Conservation (phyloP, 2,888 invertebrate genomes). For the Drosophila peninsularis region DNA sequence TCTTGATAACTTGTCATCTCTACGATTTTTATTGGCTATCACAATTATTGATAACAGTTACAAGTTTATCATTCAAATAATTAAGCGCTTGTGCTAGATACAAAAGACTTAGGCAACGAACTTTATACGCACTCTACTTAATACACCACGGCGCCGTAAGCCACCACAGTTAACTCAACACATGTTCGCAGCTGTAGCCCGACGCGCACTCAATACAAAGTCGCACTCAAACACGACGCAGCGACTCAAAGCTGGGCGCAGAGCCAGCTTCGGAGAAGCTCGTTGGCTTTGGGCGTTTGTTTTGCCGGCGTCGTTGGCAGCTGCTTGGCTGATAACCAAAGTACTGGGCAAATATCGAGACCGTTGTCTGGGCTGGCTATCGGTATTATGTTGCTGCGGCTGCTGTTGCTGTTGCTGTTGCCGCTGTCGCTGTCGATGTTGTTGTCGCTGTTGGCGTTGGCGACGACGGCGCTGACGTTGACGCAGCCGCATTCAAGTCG, state of each 20-base stretch:
- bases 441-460: conserved; percentile 26
- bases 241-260: conserved; percentile 37
- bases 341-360: conserved; percentile 33
- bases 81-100: not conserved
- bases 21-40: not conserved
- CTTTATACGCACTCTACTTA: conserved; percentile 20
- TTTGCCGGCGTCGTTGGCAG: conserved; percentile 58
- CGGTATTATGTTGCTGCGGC: conserved; percentile 27
- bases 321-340: conserved; percentile 57
- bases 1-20: not conserved
- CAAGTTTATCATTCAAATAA: not conserved
- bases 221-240: conserved; percentile 51
- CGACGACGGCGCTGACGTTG: conserved; percentile 24
- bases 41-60: not conserved
- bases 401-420: conserved; percentile 4
- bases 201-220: conserved; percentile 22
- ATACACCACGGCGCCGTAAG: conserved; percentile 17
- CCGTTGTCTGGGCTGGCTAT: conserved; percentile 36
- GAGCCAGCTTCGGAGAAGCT: conserved; percentile 27
- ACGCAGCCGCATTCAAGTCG: conserved; percentile 43
- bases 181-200: conserved; percentile 16
- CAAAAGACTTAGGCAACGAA: conserved; percentile 61
- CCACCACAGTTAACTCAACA: conserved; percentile 46
- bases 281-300: conserved; percentile 50
- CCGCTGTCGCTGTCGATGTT: conserved; percentile 15